Evolutionary conservation across 2,888 invertebrate species (phyloP).

Genomic region (Xylota sylvarum): DNA sequence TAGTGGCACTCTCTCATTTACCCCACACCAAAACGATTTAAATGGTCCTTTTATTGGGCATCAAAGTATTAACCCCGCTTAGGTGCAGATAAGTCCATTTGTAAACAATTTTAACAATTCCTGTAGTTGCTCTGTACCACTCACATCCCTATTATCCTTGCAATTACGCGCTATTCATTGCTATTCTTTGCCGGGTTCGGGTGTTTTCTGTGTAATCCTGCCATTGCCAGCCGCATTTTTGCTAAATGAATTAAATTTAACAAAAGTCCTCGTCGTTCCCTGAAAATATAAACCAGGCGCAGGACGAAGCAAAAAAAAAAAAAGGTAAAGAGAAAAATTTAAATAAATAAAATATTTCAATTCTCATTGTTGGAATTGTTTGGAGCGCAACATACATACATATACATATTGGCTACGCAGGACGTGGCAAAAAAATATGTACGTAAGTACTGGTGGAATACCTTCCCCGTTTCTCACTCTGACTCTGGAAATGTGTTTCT

Average conservation of each 20-base stretch:
- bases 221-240: conserved; percentile 59
- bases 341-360: conserved; percentile 73
- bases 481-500: conserved; percentile 8
- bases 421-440: conserved; percentile 12
- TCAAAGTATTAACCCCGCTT: conserved; percentile 71
- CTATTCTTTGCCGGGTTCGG: conserved; percentile 46
- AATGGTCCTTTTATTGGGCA: conserved; percentile 48
- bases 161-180: conserved; percentile 68
- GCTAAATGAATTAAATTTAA: conserved; percentile 73
- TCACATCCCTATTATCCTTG: conserved; percentile 60
- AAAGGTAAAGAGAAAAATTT: conserved; percentile 43
- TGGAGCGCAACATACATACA: conserved; percentile 28
- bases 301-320: conserved; percentile 18
- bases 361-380: conserved; percentile 71
- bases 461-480: neutral
- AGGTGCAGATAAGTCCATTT: conserved; percentile 76
- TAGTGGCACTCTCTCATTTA: conserved; percentile 41
- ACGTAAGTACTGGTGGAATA: conserved; percentile 3
- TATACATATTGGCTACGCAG: conserved; percentile 32
- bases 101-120: conserved; percentile 76
- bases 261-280: conserved; percentile 43
- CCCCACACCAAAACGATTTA: conserved; percentile 1
- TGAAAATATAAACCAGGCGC: conserved; percentile 6
- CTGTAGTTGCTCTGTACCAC: conserved; percentile 10
- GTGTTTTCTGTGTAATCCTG: conserved; percentile 46